A percentile compares a stretch with the other conserved stretches of the same genome.
phyloP scores from a whole-genome alignment of 2,888 invertebrate genomes.

The Stenchaetothrips biformis region DNA sequence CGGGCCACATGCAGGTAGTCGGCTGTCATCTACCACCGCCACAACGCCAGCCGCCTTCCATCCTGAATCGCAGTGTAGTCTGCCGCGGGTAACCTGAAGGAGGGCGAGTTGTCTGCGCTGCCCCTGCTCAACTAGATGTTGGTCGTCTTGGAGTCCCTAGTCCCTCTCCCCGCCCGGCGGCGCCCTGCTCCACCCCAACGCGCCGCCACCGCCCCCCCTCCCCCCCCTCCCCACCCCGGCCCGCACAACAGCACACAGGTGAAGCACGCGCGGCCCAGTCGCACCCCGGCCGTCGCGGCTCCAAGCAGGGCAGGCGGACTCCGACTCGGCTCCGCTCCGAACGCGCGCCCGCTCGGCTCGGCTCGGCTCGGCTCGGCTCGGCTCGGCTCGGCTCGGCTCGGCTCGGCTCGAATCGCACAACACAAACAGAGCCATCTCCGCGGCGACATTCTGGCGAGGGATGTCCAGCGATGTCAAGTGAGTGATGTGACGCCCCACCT shows the following conservation, averaged over 20 bases:
- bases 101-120: too few species aligned
- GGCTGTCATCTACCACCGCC: too few species aligned
- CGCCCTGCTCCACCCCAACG: neutral
- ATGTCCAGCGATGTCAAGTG: neutral
- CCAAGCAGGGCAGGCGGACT: too few species aligned
- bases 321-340: neutral
- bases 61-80: too few species aligned
- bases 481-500: neutral
- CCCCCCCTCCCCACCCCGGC: neutral
- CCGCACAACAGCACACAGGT: constrained; percentile 1
- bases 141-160: too few species aligned
- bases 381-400: neutral
- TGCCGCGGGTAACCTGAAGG: too few species aligned
- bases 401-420: neutral
- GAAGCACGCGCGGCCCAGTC: neutral
- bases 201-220: neutral
- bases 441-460: neutral
- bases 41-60: too few species aligned
- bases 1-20: too few species aligned
- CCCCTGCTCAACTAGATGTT: too few species aligned
- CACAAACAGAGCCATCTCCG: neutral
- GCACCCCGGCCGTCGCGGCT: neutral
- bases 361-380: neutral
- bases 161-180: too few species aligned
- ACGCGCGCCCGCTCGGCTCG: neutral